Conservation (phyloP, 2,888 invertebrate species). For the Rhingia rostrata region DNA sequence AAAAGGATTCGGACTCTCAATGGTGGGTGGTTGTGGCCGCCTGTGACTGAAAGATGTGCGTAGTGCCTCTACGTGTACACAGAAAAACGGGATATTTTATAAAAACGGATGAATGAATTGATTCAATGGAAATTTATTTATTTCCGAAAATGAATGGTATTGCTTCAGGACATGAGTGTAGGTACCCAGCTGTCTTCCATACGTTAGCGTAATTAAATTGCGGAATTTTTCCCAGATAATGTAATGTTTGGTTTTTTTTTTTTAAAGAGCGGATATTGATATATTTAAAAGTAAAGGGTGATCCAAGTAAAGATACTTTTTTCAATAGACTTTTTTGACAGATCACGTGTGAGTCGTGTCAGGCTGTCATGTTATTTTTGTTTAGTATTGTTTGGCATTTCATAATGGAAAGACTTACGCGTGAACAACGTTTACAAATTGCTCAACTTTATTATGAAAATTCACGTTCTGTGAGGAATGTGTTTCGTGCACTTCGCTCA, state of each 20-base stretch:
- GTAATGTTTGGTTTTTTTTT: conserved; percentile 20
- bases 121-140: conserved; percentile 60
- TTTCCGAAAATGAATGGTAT: conserved; percentile 49
- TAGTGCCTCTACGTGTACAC: neutral
- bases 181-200: conserved; percentile 16
- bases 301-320: no score
- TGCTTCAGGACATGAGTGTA: conserved; percentile 24
- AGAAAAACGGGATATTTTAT: conserved; percentile 33
- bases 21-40: neutral
- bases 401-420: no score
- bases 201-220: conserved; percentile 47
- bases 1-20: conserved; percentile 49
- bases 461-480: no score
- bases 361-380: no score
- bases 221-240: conserved; percentile 5
- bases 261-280: neutral
- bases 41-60: conserved; percentile 47
- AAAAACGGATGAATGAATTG: conserved; percentile 49
- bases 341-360: no score
- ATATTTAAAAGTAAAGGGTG: no score
- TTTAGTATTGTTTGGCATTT: no score
- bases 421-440: no score
- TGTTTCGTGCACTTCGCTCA: no score
- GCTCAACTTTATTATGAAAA: no score
- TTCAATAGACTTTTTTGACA: no score